Evolutionary conservation across 30 jellyfish, hydroid and myxozoan genomes (phyloP), one percentile per base, ranked within the genome.

Genomic region (Nemopilema nomurai): DNA sequence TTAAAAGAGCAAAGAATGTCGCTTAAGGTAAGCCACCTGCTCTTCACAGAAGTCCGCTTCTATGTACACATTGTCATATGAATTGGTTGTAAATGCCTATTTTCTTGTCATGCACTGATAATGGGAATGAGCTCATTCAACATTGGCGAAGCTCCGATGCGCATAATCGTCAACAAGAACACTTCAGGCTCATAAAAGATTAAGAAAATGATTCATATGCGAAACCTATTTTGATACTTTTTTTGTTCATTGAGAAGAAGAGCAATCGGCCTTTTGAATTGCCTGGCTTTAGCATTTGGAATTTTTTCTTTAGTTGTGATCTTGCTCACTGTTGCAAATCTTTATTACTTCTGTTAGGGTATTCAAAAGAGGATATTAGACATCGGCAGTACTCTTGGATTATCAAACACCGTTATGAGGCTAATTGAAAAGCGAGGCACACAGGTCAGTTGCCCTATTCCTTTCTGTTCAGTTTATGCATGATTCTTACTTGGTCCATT

Each of bases 401-500:
- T 92, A 62, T 92, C 98, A 31, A 92, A 92, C 80, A 92, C 98
- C 0, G 98, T 92, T 22, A 81, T 92, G 97, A 63, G 98, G 64
- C 82, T 92, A 86, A 92, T 89, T 31, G 98, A 92, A 50, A 92
- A 92, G 68, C 75, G 98, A 81, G 98, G 98, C 17, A 92, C 98
- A 33, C 98, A 92, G 96, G 98, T 92, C 27, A 28, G 19, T 25
- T 41, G 49, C 83, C 49, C n/a, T 67, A 16, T 65, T 0, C 9
- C 22, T 28, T 81, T 30, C 49, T n/a, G 13, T 51, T 9, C 67
- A 16, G 16, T 9, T 19, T 51, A 16, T 51, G 67, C 20, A 9
- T 51, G 67, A 16, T 51, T 16, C 67, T 19, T 51, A 51, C 20
- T n/a, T n/a, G n/a, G n/a, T n/a, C n/a, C n/a, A n/a, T n/a, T n/a